Conservation (phyloP, 2,113 vertebrate species). For the Hypomesus transpacificus region DNA sequence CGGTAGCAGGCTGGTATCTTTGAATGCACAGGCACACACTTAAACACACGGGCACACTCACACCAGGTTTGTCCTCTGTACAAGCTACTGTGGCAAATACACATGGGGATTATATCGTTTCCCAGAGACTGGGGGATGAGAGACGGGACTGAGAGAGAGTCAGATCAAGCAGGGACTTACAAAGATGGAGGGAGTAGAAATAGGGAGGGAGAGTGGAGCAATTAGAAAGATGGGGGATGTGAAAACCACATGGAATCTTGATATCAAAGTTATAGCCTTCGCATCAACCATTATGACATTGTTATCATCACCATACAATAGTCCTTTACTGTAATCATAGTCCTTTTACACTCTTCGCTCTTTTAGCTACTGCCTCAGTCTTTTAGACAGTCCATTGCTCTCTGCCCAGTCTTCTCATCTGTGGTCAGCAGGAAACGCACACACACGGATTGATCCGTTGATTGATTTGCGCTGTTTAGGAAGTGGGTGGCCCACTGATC, state of each 20-base stretch:
- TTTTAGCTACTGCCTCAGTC: too few species aligned
- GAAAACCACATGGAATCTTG: not conserved
- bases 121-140: not conserved
- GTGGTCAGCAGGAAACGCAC: not conserved
- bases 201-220: not conserved
- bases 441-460: conserved; percentile 28
- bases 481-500: conserved; percentile 9
- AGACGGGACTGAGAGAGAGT: not conserved
- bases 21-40: not conserved
- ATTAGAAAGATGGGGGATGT: too few species aligned
- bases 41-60: not conserved
- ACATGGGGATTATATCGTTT: not conserved
- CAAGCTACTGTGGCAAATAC: not conserved
- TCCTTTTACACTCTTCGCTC: too few species aligned
- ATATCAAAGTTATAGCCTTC: too few species aligned
- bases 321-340: too few species aligned
- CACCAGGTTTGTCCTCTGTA: conserved; percentile 19
- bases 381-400: too few species aligned
- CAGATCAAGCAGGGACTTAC: conserved; percentile 13
- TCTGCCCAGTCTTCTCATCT: too few species aligned
- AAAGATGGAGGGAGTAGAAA: not conserved
- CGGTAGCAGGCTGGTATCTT: too few species aligned
- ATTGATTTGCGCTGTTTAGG: conserved; percentile 37
- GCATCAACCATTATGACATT: too few species aligned
- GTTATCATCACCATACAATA: too few species aligned